A percentile compares a stretch with the other conserved stretches of the same genome.
These are phyloP conservation scores for Paramisgurnus dabryanus DNA, from an alignment of 2,113 vertebrate species.

Conservation along the genomic window DNA sequence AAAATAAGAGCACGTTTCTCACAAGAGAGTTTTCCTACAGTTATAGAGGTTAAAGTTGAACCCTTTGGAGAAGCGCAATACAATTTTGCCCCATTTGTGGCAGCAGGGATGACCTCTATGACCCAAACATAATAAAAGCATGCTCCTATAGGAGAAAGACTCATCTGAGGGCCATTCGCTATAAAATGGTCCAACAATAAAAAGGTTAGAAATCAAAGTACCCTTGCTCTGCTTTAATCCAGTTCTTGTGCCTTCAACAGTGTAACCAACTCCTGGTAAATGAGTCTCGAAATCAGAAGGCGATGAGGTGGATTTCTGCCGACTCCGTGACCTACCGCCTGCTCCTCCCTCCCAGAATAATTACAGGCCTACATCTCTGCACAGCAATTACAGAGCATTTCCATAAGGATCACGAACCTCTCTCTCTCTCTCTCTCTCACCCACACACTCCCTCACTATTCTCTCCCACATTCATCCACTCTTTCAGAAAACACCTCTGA, in stretches of 20 bases:
- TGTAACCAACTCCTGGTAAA: constrained; percentile 11
- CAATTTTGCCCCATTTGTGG: constrained; percentile 3
- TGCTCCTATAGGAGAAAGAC: constrained; percentile 20
- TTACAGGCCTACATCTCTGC: constrained; percentile 50
- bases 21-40: constrained; percentile 17
- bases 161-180: constrained; percentile 23
- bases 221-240: constrained; percentile 3
- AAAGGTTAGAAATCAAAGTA: background rate
- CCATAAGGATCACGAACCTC: constrained; percentile 43
- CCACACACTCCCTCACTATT: constrained; percentile 16
- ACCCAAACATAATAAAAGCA: constrained; percentile 12
- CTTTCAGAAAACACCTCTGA: constrained; percentile 18
- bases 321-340: constrained; percentile 14
- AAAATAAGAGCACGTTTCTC: constrained; percentile 4
- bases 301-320: constrained; percentile 12
- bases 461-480: constrained; percentile 37
- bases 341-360: constrained; percentile 43
- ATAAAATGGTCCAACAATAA: background rate
- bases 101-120: constrained; percentile 1
- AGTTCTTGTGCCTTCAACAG: background rate
- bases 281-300: constrained; percentile 7
- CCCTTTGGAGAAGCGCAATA: constrained; percentile 11
- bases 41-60: constrained; percentile 20
- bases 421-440: constrained; percentile 18
- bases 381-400: constrained; percentile 54